phyloP scores from a whole-genome alignment of 2,113 vertebrate genomes.

The Ivindomyrus marchei region DNA sequence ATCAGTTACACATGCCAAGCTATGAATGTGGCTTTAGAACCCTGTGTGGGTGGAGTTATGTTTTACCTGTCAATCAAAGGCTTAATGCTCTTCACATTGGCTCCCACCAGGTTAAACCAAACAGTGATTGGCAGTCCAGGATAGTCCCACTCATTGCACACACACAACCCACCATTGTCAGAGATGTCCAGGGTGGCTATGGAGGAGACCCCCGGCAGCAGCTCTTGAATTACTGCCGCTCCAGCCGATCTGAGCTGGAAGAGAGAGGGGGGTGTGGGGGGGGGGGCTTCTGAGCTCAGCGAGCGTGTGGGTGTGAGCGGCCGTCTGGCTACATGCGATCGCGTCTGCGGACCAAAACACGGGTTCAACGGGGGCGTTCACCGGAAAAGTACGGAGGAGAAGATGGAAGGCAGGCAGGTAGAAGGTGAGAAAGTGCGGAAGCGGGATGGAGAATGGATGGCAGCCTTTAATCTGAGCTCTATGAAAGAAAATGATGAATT shows the following conservation, averaged over 20 bases:
- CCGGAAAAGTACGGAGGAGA: neutral
- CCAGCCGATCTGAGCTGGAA: conserved; percentile 75
- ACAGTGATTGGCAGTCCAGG: neutral
- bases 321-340: neutral
- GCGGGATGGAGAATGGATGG: neutral
- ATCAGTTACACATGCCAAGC: neutral
- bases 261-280: conserved; percentile 26
- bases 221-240: conserved; percentile 77
- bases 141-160: neutral
- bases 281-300: neutral
- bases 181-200: conserved; percentile 78
- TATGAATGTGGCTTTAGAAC: neutral
- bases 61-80: neutral
- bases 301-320: neutral
- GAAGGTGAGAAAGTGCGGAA: neutral
- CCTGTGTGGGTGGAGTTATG: neutral
- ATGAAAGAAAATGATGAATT: neutral
- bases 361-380: neutral
- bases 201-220: conserved; percentile 70
- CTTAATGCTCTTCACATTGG: neutral
- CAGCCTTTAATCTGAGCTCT: neutral
- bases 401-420: neutral
- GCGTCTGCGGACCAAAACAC: neutral
- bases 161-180: conserved; percentile 63
- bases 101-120: neutral